Conservation (phyloP, 2,888 invertebrate species). For the Heliconius ethilla region DNA sequence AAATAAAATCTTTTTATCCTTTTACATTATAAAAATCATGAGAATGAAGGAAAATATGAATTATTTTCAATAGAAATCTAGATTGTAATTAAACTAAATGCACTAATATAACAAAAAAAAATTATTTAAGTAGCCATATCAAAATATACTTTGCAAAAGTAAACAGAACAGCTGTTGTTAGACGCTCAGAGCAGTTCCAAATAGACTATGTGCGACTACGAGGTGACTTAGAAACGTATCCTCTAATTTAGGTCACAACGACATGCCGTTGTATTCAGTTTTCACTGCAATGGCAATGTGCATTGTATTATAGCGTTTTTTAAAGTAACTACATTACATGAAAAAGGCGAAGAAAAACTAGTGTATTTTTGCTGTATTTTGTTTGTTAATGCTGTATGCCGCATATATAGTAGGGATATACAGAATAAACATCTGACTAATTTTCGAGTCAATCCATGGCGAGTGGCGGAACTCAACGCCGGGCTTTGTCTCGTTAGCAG, state of each 20-base stretch:
- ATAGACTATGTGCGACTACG: conserved; percentile 11
- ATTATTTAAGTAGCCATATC: neutral
- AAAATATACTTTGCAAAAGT: conserved; percentile 8
- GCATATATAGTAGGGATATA: no score
- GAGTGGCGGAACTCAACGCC: neutral
- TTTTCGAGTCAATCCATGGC: neutral
- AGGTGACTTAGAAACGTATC: conserved; percentile 19
- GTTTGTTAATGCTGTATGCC: no score
- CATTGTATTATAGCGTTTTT: neutral
- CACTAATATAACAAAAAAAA: neutral
- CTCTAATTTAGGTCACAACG: conserved; percentile 24
- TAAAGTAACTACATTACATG: neutral
- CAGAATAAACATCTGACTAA: neutral
- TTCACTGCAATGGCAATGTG: conserved; percentile 3
- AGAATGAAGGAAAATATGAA: no score
- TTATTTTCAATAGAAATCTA: neutral
- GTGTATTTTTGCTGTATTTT: no score
- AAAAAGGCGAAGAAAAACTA: no score
- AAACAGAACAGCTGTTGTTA: conserved; percentile 6
- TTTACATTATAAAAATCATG: no score
- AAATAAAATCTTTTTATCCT: no score
- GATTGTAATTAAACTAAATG: neutral
- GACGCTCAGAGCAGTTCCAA: conserved; percentile 1
- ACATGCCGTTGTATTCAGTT: neutral
- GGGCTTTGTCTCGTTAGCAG: no score